These are phyloP conservation scores for Odontomyia ornata DNA, from an alignment of 2,888 invertebrate species.

Conservation along the genomic window DNA sequence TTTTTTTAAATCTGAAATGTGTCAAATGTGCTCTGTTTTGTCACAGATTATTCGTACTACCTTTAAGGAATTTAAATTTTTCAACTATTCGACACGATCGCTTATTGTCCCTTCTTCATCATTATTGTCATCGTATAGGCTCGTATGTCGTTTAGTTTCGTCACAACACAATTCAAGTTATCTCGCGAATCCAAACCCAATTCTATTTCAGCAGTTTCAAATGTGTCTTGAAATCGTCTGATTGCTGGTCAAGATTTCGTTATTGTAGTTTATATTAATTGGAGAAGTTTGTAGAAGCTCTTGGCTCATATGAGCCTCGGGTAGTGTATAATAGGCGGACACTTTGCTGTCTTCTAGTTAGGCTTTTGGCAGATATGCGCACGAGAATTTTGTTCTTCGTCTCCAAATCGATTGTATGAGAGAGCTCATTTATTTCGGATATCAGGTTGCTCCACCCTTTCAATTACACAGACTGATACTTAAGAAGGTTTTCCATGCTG, in stretches of 20 bases:
- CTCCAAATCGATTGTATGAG: constrained; percentile 56
- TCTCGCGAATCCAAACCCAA: constrained; percentile 48
- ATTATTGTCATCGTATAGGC: constrained; percentile 31
- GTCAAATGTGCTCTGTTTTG: too few relatives aligned
- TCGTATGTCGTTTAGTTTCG: constrained; percentile 22
- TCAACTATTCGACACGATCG: neutral
- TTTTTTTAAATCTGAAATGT: too few relatives aligned
- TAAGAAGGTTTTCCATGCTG: too few relatives aligned
- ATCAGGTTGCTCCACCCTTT: too few relatives aligned
- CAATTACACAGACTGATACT: too few relatives aligned
- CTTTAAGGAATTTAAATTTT: constrained; percentile 35
- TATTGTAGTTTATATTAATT: constrained; percentile 67
- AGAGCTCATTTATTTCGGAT: constrained; percentile 57
- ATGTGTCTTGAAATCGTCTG: constrained; percentile 55
- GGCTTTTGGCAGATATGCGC: constrained; percentile 56
- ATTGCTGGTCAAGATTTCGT: constrained; percentile 60
- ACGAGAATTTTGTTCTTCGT: constrained; percentile 51
- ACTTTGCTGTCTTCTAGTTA: constrained; percentile 71
- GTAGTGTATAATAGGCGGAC: constrained; percentile 85
- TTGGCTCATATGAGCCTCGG: constrained; percentile 69
- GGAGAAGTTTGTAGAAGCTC: constrained; percentile 63
- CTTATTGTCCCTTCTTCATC: constrained; percentile 20
- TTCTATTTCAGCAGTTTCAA: constrained; percentile 50
- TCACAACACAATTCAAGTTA: constrained; percentile 5
- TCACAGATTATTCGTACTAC: too few relatives aligned